These are phyloP conservation scores for Nebria salina DNA, from an alignment of 2,888 invertebrate species.

Conservation along the genomic window DNA sequence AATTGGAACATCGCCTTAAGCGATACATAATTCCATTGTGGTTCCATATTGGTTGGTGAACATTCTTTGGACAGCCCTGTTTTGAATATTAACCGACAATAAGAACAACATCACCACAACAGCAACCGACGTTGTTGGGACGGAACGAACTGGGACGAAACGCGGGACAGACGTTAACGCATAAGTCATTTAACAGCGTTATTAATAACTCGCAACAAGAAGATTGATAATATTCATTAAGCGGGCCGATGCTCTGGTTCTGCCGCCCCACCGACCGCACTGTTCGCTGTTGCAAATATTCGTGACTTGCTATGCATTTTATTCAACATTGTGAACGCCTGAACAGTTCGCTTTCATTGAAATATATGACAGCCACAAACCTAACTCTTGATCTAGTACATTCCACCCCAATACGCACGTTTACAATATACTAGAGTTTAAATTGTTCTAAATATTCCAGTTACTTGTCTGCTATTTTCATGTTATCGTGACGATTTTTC, in stretches of 20 bases:
- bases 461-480: not conserved
- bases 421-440: not conserved
- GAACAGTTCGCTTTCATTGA: conserved; percentile 8
- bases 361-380: conserved; percentile 11
- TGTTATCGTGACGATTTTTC: no score
- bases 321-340: conserved; percentile 5
- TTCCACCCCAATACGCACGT: not conserved
- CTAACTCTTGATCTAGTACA: not conserved
- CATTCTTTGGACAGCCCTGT: not conserved
- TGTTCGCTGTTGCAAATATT: not conserved
- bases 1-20: no score
- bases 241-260: conserved; percentile 18
- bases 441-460: not conserved
- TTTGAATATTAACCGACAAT: not conserved
- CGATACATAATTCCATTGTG: no score
- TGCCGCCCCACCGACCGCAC: not conserved
- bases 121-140: not conserved
- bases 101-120: not conserved
- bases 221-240: conserved; percentile 32
- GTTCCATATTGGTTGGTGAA: no score
- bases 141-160: not conserved
- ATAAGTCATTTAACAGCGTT: conserved; percentile 24
- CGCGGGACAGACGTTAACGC: conserved; percentile 25
- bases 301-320: conserved; percentile 16
- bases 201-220: conserved; percentile 19